Percentiles rank a stretch among this genome's conserved stretches.
Conservation (phyloP, 1,140 invertebrate genomes). For the Macrocentrus cingulum region DNA sequence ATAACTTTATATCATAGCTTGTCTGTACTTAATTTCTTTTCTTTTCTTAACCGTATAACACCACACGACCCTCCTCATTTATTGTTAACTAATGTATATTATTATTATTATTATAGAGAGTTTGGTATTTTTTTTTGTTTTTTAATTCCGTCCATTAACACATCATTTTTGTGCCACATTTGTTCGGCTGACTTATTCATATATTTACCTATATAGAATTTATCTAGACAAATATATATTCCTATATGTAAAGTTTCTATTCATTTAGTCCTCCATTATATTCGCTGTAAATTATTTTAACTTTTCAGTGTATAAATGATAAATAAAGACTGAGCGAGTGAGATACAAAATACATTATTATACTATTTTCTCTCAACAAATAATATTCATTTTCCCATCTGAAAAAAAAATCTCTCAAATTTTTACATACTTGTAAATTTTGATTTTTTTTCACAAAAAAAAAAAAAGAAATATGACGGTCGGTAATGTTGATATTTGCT, state of each 20-base stretch:
- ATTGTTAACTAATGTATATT: neutral
- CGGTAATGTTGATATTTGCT: too few species aligned
- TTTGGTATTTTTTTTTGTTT: slow-evolving; percentile 2
- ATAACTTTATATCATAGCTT: slow-evolving; percentile 7
- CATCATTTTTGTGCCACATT: neutral
- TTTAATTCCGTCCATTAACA: slow-evolving; percentile 21
- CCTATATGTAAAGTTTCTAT: slow-evolving; percentile 6
- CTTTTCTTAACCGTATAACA: slow-evolving; percentile 6
- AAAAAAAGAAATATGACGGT: too few species aligned
- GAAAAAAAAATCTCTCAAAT: too few species aligned
- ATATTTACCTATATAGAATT: too few species aligned
- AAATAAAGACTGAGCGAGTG: slow-evolving; percentile 28
- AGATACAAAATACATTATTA: neutral
- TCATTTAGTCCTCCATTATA: slow-evolving; percentile 14
- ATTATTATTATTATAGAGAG: too few species aligned
- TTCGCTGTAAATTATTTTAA: slow-evolving; percentile 7
- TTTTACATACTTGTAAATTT: too few species aligned
- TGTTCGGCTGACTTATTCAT: too few species aligned
- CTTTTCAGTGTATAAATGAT: slow-evolving; percentile 12
- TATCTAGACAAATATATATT: too few species aligned
- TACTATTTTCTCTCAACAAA: too few species aligned
- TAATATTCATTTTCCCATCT: too few species aligned
- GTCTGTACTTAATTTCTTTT: slow-evolving; percentile 14
- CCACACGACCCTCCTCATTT: too few species aligned
- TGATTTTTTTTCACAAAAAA: too few species aligned